Conservation (phyloP, 1,140 invertebrate species). For the Metaphire vulgaris region DNA sequence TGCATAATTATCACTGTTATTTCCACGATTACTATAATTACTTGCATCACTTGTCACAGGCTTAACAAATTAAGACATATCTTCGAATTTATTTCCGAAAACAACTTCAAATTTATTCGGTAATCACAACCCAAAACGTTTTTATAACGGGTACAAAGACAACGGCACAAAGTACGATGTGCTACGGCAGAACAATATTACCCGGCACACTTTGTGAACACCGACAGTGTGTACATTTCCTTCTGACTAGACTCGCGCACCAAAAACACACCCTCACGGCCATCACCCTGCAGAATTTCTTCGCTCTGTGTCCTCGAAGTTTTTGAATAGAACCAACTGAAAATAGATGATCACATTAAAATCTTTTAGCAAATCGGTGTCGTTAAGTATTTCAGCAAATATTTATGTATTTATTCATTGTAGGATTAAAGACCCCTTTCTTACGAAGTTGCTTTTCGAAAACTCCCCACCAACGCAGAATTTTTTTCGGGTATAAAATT, state of each 20-base stretch:
- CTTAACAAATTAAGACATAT: not conserved
- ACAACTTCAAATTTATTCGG: too few species aligned
- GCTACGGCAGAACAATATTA: not conserved
- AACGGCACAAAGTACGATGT: not conserved
- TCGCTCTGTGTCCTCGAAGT: constrained; percentile 86
- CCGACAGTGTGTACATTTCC: constrained; percentile 77
- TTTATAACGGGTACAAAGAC: not conserved
- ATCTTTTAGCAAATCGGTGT: not conserved
- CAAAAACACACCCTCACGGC: constrained; percentile 92
- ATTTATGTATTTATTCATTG: not conserved
- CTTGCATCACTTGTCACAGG: not conserved
- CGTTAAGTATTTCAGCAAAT: too few species aligned
- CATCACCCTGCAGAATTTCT: constrained; percentile 78
- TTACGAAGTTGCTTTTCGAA: too few species aligned
- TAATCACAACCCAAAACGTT: too few species aligned
- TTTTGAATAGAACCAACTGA: constrained; percentile 89
- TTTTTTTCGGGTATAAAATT: not conserved
- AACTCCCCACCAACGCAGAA: too few species aligned
- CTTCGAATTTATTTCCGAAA: not conserved
- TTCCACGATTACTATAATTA: not conserved
- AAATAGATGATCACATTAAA: constrained; percentile 21
- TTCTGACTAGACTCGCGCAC: constrained; percentile 90
- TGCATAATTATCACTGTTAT: too few species aligned
- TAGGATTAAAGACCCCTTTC: not conserved
- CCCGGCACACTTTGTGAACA: constrained; percentile 68